phyloP scores from a whole-genome alignment of 1,140 invertebrate species.

The Pseudomyrmex concolor region DNA sequence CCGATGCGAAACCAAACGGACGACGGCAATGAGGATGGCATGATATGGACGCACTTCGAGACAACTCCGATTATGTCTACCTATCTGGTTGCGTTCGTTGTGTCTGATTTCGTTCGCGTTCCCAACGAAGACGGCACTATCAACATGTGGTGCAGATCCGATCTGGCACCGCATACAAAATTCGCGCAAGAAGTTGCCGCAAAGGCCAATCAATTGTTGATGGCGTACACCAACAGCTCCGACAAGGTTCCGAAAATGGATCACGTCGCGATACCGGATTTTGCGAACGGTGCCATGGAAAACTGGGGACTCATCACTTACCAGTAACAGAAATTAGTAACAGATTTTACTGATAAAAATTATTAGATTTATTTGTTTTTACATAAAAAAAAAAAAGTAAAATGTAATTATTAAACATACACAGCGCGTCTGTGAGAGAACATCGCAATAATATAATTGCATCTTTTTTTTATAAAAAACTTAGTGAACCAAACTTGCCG shows the following conservation, averaged over 20 bases:
- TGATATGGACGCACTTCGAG: conserved; percentile 88
- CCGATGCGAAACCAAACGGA: background rate
- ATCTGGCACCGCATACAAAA: conserved; percentile 88
- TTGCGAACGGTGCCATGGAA: conserved; percentile 90
- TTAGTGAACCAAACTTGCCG: too few relatives aligned
- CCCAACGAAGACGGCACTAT: conserved; percentile 85
- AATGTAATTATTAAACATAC: too few relatives aligned
- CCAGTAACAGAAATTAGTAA: background rate
- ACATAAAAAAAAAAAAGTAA: too few relatives aligned
- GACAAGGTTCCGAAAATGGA: conserved; percentile 87
- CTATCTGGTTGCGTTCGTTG: conserved; percentile 91
- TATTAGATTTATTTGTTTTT: too few relatives aligned
- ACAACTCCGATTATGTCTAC: conserved; percentile 92
- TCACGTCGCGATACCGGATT: conserved; percentile 91
- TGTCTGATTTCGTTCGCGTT: conserved; percentile 87
- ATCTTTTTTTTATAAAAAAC: too few relatives aligned
- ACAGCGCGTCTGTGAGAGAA: too few relatives aligned
- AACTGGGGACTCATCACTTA: conserved; percentile 89
- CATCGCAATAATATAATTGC: too few relatives aligned
- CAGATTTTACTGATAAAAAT: too few relatives aligned
- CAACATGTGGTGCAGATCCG: conserved; percentile 87
- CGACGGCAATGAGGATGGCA: conserved; percentile 77
- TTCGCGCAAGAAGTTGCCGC: conserved; percentile 85
- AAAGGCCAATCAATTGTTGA: conserved; percentile 82
- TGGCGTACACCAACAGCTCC: conserved; percentile 83